Evolutionary conservation across 1,140 invertebrate species (phyloP).

Genomic region (Oryzaephilus surinamensis): DNA sequence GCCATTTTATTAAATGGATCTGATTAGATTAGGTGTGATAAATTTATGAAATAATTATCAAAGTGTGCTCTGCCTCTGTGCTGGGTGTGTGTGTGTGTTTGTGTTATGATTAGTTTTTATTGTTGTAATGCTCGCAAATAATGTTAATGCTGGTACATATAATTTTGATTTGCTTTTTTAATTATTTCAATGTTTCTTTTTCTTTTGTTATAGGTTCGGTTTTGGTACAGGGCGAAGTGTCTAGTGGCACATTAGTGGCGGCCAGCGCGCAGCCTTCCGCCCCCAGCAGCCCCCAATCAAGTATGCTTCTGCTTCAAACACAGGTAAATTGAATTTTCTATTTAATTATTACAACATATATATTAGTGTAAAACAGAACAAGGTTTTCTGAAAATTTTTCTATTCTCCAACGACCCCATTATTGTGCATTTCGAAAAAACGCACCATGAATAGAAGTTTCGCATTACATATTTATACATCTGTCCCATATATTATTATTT

Average conservation of each 20-base stretch:
- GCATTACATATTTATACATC: too few relatives aligned
- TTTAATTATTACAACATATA: too few relatives aligned
- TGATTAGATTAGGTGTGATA: too few relatives aligned
- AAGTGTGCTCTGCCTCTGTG: too few relatives aligned
- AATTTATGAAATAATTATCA: too few relatives aligned
- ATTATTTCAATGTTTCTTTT: slow-evolving; percentile 3
- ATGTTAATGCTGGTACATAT: slow-evolving; percentile 15
- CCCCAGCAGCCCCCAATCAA: slow-evolving; percentile 40
- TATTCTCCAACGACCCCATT: too few relatives aligned
- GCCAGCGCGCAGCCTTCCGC: slow-evolving; percentile 32
- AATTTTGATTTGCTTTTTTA: slow-evolving; percentile 2
- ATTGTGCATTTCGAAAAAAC: too few relatives aligned
- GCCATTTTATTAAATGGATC: too few relatives aligned
- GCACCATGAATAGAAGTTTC: too few relatives aligned
- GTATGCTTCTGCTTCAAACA: slow-evolving; percentile 54
- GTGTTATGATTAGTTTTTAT: slow-evolving; percentile 1
- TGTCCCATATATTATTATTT: too few relatives aligned
- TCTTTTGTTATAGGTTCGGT: slow-evolving; percentile 31
- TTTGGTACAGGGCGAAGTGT: slow-evolving; percentile 34
- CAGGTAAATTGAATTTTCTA: slow-evolving; percentile 36
- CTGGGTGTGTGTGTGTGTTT: neutral
- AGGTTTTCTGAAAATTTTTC: too few relatives aligned
- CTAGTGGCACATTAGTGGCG: slow-evolving; percentile 34
- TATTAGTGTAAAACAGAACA: too few relatives aligned
- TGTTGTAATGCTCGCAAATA: slow-evolving; percentile 15